These are phyloP conservation scores for Syngnathus typhle DNA, from an alignment of 2,113 vertebrate genomes.

Conservation along the genomic window DNA sequence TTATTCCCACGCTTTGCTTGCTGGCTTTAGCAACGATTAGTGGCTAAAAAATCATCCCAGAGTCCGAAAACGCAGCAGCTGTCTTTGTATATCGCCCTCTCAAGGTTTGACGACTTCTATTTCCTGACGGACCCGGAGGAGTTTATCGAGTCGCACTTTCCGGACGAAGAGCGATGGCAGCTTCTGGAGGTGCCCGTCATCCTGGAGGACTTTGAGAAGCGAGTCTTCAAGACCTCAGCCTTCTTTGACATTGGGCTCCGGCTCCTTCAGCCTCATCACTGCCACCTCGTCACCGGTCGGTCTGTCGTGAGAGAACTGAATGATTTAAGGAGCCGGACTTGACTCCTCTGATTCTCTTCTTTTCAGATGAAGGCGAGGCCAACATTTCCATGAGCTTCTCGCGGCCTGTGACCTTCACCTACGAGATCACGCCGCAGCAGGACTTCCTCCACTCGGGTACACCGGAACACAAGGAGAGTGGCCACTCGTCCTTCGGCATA, in stretches of 20 bases:
- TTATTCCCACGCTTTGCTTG: not conserved
- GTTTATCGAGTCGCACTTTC: conserved; percentile 72
- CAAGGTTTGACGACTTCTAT: conserved; percentile 75
- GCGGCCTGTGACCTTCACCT: conserved; percentile 66
- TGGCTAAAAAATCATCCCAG: not conserved
- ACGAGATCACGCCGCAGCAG: conserved; percentile 69
- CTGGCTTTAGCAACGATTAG: not conserved
- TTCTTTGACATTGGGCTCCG: conserved; percentile 70
- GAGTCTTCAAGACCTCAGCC: conserved; percentile 72
- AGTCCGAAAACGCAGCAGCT: conserved; percentile 20
- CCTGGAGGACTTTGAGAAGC: conserved; percentile 68
- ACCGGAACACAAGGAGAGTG: conserved; percentile 49
- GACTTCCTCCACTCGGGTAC: conserved; percentile 55
- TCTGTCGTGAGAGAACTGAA: no score
- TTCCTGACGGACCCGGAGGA: conserved; percentile 77
- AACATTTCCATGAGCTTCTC: conserved; percentile 65
- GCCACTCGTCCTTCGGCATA: conserved; percentile 57
- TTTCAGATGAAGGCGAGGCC: conserved; percentile 71
- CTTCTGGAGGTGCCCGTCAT: conserved; percentile 59
- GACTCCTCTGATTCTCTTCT: conserved; percentile 3
- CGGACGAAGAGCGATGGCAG: conserved; percentile 73
- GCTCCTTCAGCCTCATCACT: conserved; percentile 68
- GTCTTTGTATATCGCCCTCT: conserved; percentile 28
- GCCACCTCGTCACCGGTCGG: conserved; percentile 68
- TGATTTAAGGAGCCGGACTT: no score